A percentile compares a stretch with the other conserved stretches of the same genome.
These are phyloP conservation scores for Lutjanus erythropterus DNA, from an alignment of 2,113 vertebrate genomes.

Conservation along the genomic window DNA sequence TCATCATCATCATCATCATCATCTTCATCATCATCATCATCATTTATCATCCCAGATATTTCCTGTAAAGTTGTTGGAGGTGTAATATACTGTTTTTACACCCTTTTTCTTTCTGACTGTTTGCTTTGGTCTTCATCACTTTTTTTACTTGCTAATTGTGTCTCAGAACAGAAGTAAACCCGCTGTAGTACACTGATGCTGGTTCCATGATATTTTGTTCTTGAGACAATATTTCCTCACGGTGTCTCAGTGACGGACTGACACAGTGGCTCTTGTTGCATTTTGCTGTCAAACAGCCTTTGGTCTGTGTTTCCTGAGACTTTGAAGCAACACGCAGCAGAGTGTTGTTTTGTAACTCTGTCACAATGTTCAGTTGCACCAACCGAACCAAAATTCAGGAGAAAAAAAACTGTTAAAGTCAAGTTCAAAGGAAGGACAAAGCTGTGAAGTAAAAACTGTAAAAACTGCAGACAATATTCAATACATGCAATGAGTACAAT, in stretches of 20 bases:
- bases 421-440: background rate
- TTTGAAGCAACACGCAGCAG: background rate
- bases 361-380: conserved; percentile 26
- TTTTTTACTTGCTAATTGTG: background rate
- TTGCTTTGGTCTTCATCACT: background rate
- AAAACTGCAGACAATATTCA: too few relatives aligned
- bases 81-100: too few relatives aligned
- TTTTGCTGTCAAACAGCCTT: background rate
- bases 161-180: conserved; percentile 14
- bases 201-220: background rate
- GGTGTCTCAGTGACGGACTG: background rate
- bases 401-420: background rate
- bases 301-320: conserved; percentile 20
- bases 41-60: too few relatives aligned
- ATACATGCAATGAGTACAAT: too few relatives aligned
- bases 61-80: too few relatives aligned
- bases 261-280: background rate
- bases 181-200: background rate
- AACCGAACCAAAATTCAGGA: background rate
- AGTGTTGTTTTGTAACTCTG: conserved; percentile 11
- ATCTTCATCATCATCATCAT: too few relatives aligned
- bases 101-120: background rate
- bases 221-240: background rate
- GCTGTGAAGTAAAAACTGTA: background rate
- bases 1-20: too few relatives aligned